Base-by-base conservation (phyloP, 2,888 invertebrate species). In the Lasioglossum leucozonium region DNA sequence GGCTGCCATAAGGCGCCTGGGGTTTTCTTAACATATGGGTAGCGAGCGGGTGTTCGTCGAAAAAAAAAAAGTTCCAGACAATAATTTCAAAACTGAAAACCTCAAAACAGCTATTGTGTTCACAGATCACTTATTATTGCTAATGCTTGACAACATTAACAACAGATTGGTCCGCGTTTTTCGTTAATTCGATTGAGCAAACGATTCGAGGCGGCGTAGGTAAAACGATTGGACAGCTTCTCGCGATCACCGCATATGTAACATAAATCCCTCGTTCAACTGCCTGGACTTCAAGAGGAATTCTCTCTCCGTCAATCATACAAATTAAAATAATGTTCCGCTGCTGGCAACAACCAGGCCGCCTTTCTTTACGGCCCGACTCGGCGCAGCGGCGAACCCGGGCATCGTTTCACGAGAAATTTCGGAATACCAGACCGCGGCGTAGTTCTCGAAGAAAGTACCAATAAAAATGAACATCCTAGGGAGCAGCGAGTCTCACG, bases 361-460 rank as follows among this genome's bases (percentile, higher is more conserved):
- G 51, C 67, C 51, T 58, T 51, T 51, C 44, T 67, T 67, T 16
- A 67, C 16, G 51, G 26, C 34, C 22, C 11, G 16, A 16, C 4
- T 4, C 13, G 11, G 11, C 40, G 0, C 42, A 13, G 42, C 47
- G 1, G 10, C 16, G 18, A 30, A 26, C n/a, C 8, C 30, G 47
- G 4, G 11, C 18, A 30, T n/a, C 58, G 72, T 40, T 72, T 58
- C 62, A 40, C 69, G 73, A 74, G 58, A 78, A 78, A 83, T 83
- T 81, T 79, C 67, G 26, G 65, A 72, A 79, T 67, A 73, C 67
- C 71, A 30, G 22, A 47, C 16, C 44, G 51, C 44, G 51, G 62
- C 51, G 79, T 84, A 85, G 85, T 85, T 82, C 72, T 72, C 82
- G 86, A 89, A 79, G 88, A 87, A 86, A 81, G 77, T 86, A 58